phyloP scores from a whole-genome alignment of 2,888 invertebrate species.

The Himalopsyche tibetana region DNA sequence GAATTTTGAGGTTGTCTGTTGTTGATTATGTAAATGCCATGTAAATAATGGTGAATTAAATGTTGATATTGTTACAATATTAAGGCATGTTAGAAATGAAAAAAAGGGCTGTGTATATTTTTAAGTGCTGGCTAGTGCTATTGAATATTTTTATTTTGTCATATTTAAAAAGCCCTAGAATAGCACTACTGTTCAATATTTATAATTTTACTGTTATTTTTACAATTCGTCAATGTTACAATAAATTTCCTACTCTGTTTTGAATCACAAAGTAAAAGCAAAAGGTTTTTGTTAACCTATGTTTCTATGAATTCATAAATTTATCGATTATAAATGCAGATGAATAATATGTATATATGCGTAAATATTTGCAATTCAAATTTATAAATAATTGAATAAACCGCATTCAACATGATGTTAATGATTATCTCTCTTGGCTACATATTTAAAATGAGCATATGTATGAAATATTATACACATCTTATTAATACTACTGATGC shows the following conservation, averaged over 20 bases:
- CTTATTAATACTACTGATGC: no score
- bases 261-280: background rate
- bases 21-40: no score
- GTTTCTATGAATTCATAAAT: background rate
- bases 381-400: no score
- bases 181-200: background rate
- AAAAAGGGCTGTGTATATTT: constrained; percentile 39
- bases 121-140: constrained; percentile 14
- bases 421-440: no score
- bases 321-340: no score
- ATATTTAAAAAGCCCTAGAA: background rate
- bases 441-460: no score
- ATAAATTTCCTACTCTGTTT: background rate
- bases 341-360: no score
- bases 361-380: no score
- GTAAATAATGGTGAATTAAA: constrained; percentile 15
- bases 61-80: background rate
- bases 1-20: background rate
- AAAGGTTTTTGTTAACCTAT: background rate
- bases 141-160: background rate
- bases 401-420: no score
- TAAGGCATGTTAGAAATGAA: background rate
- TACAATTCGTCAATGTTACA: no score
- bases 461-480: no score
- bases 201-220: background rate